A percentile compares a stretch with the other conserved stretches of the same genome.
Conservation (phyloP, 2,888 invertebrate species). For the Emmelina monodactyla region DNA sequence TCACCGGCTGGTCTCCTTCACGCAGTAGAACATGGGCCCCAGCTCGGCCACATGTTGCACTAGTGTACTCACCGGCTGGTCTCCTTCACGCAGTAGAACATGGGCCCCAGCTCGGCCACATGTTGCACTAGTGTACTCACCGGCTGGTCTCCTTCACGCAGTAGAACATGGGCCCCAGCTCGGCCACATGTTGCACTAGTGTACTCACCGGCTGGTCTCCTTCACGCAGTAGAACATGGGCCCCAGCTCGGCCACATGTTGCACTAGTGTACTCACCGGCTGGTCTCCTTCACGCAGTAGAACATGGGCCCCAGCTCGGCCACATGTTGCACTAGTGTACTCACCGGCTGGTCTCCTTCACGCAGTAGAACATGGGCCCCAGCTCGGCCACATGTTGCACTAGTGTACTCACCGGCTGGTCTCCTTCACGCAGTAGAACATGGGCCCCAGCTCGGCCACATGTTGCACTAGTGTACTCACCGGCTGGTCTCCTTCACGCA, state of each 20-base stretch:
- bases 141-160: not conserved
- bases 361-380: not conserved
- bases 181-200: not conserved
- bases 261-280: no score
- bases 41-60: constrained; percentile 93
- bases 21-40: constrained; percentile 88
- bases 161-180: no score
- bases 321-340: no score
- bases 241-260: constrained; percentile 91
- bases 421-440: constrained; percentile 72
- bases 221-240: constrained; percentile 82
- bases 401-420: not conserved
- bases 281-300: not conserved
- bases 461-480: no score
- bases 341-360: not conserved
- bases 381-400: not conserved
- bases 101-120: no score
- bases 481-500: not conserved
- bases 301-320: no score
- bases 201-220: not conserved
- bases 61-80: constrained; percentile 59
- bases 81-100: not conserved
- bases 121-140: no score
- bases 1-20: not conserved
- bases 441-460: constrained; percentile 92